Percentiles rank a stretch among this genome's conserved stretches.
These are phyloP conservation scores for Tenrec ecaudatus DNA, from an alignment of 2,113 vertebrate species.

Conservation along the genomic window DNA sequence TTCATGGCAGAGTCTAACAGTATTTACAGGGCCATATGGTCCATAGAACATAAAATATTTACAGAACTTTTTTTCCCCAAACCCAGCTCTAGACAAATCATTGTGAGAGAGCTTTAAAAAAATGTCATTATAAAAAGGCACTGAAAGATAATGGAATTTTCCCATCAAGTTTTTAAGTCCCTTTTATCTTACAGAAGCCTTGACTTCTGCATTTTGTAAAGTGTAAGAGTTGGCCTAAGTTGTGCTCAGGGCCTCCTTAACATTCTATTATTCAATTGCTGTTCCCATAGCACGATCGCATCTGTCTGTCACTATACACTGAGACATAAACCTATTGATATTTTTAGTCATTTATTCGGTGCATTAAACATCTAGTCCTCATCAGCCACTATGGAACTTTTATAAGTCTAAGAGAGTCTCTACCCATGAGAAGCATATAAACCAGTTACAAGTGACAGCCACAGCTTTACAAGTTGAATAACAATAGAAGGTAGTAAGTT, in stretches of 20 bases:
- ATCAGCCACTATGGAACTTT: background rate
- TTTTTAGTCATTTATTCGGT: slow-evolving; percentile 29
- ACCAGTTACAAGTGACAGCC: slow-evolving; percentile 35
- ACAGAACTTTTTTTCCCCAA: background rate
- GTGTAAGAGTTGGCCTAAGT: background rate
- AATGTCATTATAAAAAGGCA: too few species aligned
- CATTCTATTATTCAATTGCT: background rate
- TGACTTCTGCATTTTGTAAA: background rate
- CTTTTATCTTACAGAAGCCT: background rate
- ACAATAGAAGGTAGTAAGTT: background rate
- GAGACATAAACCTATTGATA: background rate
- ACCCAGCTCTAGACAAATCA: background rate
- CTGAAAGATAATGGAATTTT: too few species aligned
- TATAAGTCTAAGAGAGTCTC: slow-evolving; percentile 7
- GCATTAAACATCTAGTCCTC: background rate
- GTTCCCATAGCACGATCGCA: background rate
- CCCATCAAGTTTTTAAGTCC: too few species aligned
- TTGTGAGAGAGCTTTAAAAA: too few species aligned
- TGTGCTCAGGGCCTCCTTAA: background rate
- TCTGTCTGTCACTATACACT: background rate
- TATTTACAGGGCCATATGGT: background rate
- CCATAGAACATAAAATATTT: slow-evolving; percentile 4
- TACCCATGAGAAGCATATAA: background rate
- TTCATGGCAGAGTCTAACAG: background rate
- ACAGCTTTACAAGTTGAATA: slow-evolving; percentile 36